phyloP scores from a whole-genome alignment of 2,113 vertebrate species.

The Stegastes partitus region DNA sequence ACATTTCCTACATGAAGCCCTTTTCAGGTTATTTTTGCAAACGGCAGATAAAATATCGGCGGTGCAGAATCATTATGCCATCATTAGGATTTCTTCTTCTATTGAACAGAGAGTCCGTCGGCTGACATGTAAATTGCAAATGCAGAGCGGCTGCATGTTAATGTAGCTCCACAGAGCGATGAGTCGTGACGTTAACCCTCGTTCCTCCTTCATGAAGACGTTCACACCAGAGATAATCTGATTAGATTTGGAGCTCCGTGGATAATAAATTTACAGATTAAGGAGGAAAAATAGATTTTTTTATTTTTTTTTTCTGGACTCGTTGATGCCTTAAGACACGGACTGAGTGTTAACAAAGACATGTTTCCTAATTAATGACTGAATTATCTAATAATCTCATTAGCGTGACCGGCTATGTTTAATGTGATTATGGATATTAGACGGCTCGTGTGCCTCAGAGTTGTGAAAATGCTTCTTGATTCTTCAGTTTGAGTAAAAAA shows the following conservation, averaged over 20 bases:
- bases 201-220: conserved; percentile 1
- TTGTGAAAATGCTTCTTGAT: neutral
- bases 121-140: too few species aligned
- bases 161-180: too few species aligned
- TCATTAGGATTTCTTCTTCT: too few species aligned
- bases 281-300: too few species aligned
- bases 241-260: neutral
- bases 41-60: too few species aligned
- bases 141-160: too few species aligned
- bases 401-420: conserved; percentile 31
- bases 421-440: conserved; percentile 51
- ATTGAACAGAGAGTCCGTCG: too few species aligned
- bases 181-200: too few species aligned
- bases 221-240: conserved; percentile 2
- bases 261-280: conserved; percentile 15
- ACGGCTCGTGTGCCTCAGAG: neutral
- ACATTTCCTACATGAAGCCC: too few species aligned
- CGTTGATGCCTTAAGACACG: conserved; percentile 5
- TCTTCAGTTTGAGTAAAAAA: neutral
- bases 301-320: neutral
- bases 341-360: conserved; percentile 3
- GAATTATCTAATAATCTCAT: conserved; percentile 47
- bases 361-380: conserved; percentile 29
- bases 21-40: too few species aligned
- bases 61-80: too few species aligned